A percentile compares a stretch with the other conserved stretches of the same genome.
phyloP scores from a whole-genome alignment of 2,797 vertebrate genomes.

The Kryptopterus vitreolus region DNA sequence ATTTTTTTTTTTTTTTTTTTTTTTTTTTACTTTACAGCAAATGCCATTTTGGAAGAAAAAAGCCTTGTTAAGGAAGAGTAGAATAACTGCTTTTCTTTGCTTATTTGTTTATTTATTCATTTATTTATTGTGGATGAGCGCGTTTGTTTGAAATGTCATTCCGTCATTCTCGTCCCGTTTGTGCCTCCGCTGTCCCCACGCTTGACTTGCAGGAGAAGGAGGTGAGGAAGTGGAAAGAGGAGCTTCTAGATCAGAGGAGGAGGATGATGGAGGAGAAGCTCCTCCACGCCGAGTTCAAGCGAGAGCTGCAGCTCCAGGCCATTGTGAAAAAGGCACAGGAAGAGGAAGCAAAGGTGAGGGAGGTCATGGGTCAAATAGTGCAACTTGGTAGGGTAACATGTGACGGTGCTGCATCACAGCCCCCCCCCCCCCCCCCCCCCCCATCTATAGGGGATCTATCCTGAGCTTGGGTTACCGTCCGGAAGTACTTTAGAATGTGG shows the following conservation, averaged over 20 bases:
- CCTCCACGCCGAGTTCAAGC: constrained; percentile 93
- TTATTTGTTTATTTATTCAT: too few relatives aligned
- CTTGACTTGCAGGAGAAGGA: constrained; percentile 85
- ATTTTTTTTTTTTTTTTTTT: too few relatives aligned
- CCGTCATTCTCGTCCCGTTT: too few relatives aligned
- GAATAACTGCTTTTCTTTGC: too few relatives aligned
- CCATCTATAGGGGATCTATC: too few relatives aligned
- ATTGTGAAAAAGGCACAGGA: constrained; percentile 99
- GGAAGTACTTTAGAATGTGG: neutral
- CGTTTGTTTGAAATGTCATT: too few relatives aligned
- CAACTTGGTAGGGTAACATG: neutral
- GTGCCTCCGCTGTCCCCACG: too few relatives aligned
- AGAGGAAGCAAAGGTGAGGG: constrained; percentile 93
- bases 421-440: too few relatives aligned
- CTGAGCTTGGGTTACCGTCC: neutral
- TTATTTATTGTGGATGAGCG: too few relatives aligned
- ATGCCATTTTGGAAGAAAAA: too few relatives aligned
- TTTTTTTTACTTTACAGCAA: too few relatives aligned
- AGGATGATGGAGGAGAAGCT: constrained; percentile 98
- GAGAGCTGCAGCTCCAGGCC: constrained; percentile 94
- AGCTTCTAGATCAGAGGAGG: constrained; percentile 91
- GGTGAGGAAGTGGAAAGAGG: constrained; percentile 97
- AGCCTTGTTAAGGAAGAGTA: too few relatives aligned
- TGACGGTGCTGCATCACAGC: neutral
- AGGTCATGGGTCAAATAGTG: neutral